These are phyloP conservation scores for Poecilus cupreus DNA, from an alignment of 2,888 invertebrate genomes.

Conservation along the genomic window DNA sequence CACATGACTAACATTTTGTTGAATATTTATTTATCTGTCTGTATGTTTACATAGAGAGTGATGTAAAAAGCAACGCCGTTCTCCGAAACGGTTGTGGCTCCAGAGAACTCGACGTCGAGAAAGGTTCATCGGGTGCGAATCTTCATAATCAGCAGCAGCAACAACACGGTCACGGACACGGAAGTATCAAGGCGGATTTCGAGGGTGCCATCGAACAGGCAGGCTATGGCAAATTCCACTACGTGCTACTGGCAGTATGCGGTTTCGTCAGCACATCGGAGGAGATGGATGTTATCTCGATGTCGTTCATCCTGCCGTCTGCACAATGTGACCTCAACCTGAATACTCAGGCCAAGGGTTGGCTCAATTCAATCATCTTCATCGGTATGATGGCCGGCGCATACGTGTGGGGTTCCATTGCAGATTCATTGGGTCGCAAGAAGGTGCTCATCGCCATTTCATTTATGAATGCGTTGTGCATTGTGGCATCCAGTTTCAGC, in stretches of 20 bases:
- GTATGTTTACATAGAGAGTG: slow-evolving; percentile 78
- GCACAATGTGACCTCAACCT: slow-evolving; percentile 94
- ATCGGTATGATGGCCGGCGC: slow-evolving; percentile 94
- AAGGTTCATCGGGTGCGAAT: slow-evolving; percentile 5
- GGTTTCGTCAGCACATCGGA: slow-evolving; percentile 96
- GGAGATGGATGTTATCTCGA: slow-evolving; percentile 96
- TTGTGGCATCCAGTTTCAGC: slow-evolving; percentile 92
- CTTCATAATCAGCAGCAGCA: background rate
- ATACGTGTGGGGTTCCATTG: slow-evolving; percentile 93
- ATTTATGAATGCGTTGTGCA: slow-evolving; percentile 91
- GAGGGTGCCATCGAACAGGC: slow-evolving; percentile 91
- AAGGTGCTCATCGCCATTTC: slow-evolving; percentile 92
- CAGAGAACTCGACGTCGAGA: slow-evolving; percentile 74
- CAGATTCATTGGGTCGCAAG: slow-evolving; percentile 91
- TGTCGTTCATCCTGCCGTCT: slow-evolving; percentile 95
- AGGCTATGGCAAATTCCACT: slow-evolving; percentile 93
- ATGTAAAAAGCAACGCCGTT: slow-evolving; percentile 90
- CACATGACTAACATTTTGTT: background rate
- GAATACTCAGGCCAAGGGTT: slow-evolving; percentile 89
- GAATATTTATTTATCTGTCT: background rate
- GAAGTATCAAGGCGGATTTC: slow-evolving; percentile 82
- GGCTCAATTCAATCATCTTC: slow-evolving; percentile 80
- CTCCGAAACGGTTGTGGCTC: slow-evolving; percentile 80
- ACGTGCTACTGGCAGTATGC: slow-evolving; percentile 91
- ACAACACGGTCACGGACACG: background rate